A percentile compares a stretch with the other conserved stretches of the same genome.
These are phyloP conservation scores for Orius laevigatus DNA, from an alignment of 1,140 invertebrate genomes.

Conservation along the genomic window DNA sequence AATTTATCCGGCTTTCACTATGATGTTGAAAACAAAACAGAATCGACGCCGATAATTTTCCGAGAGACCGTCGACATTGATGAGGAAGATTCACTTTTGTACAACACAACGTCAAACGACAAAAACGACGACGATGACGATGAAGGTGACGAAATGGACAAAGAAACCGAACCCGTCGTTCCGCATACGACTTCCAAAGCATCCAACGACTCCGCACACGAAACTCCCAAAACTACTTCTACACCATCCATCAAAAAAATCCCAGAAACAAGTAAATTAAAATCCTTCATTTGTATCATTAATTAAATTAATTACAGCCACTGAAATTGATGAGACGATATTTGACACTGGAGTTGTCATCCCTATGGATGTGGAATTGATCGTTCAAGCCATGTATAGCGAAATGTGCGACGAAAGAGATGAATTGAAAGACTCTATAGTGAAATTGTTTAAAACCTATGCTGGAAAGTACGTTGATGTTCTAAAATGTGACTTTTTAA, in stretches of 20 bases:
- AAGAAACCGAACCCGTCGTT: not conserved
- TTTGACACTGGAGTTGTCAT: slow-evolving; percentile 8
- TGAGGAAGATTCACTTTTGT: not conserved
- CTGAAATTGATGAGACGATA: not conserved
- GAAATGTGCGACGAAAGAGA: slow-evolving; percentile 8
- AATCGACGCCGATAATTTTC: not conserved
- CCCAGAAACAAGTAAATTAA: not conserved
- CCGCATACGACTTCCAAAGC: not conserved
- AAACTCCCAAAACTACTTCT: not conserved
- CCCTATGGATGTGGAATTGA: not conserved
- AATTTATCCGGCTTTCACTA: not conserved
- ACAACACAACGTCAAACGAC: not conserved
- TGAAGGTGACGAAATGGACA: not conserved
- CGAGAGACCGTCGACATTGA: not conserved
- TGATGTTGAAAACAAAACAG: not conserved
- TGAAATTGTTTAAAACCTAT: slow-evolving; percentile 2
- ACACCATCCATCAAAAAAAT: not conserved
- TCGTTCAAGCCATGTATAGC: slow-evolving; percentile 5
- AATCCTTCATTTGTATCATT: not conserved
- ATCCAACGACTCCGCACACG: not conserved
- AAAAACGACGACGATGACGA: not conserved
- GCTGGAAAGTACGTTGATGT: slow-evolving; percentile 3
- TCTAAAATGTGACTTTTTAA: not conserved
- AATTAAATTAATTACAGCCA: not conserved
- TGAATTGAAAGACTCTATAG: slow-evolving; percentile 6